These are phyloP conservation scores for Teinopalpus imperialis DNA, from an alignment of 2,888 invertebrate species.

Conservation along the genomic window DNA sequence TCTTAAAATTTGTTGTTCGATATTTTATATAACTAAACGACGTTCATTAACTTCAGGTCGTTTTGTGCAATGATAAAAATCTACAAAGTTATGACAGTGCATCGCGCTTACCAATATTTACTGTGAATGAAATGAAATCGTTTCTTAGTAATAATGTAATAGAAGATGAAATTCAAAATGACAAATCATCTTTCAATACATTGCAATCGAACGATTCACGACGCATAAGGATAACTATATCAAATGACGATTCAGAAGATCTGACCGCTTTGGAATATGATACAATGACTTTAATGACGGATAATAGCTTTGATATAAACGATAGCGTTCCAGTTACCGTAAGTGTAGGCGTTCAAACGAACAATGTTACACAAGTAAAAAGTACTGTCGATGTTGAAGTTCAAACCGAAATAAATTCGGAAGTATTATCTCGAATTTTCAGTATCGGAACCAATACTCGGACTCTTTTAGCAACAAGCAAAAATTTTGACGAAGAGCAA, in stretches of 20 bases:
- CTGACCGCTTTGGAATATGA: background rate
- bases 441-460: background rate
- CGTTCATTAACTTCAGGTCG: slow-evolving; percentile 42
- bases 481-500: background rate
- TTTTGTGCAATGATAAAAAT: slow-evolving; percentile 45
- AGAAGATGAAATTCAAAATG: slow-evolving; percentile 3
- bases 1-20: background rate
- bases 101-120: slow-evolving; percentile 38
- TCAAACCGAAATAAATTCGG: slow-evolving; percentile 38
- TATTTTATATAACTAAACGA: too few species aligned
- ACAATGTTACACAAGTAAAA: slow-evolving; percentile 22
- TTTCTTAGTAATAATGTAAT: slow-evolving; percentile 26
- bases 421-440: background rate
- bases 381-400: slow-evolving; percentile 39
- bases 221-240: slow-evolving; percentile 33
- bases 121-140: slow-evolving; percentile 42
- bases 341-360: slow-evolving; percentile 15
- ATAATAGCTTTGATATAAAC: background rate
- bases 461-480: background rate
- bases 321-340: background rate
- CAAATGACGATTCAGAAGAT: too few species aligned
- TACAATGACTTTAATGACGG: background rate
- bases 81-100: slow-evolving; percentile 36
- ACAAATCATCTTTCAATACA: background rate
- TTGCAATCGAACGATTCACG: slow-evolving; percentile 6